Percentiles rank a stretch among this genome's conserved stretches.
Evolutionary conservation across 2,888 invertebrate species (phyloP).

Genomic region (Hemistola chrysoprasaria): DNA sequence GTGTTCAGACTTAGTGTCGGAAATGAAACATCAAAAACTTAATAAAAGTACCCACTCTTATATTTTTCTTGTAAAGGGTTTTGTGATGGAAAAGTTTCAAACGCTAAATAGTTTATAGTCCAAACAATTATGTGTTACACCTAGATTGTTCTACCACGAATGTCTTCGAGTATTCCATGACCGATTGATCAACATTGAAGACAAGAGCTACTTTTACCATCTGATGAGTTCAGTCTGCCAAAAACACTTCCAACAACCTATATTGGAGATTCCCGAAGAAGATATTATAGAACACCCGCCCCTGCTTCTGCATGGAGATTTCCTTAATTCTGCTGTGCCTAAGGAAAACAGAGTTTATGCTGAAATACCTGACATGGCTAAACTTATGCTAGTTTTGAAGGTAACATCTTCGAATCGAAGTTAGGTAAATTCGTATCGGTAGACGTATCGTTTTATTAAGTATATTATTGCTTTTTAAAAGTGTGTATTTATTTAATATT

Average conservation of each 20-base stretch:
- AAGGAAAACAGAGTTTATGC: conserved; percentile 90
- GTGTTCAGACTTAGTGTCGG: no score
- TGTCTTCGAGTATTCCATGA: conserved; percentile 96
- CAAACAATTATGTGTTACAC: no score
- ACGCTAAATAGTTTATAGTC: no score
- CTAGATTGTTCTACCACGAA: conserved; percentile 95
- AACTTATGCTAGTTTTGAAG: conserved; percentile 86
- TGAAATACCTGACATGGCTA: conserved; percentile 88
- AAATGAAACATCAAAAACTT: no score
- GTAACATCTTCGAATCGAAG: no score
- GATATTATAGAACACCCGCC: conserved; percentile 84
- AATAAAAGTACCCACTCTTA: no score
- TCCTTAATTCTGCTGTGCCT: conserved; percentile 88
- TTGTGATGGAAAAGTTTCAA: no score
- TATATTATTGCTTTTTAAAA: no score
- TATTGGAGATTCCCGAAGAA: conserved; percentile 83
- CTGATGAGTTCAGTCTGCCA: conserved; percentile 86
- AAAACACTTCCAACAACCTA: conserved; percentile 83
- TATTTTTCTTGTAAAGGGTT: no score
- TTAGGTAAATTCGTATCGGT: no score
- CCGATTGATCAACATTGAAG: conserved; percentile 90
- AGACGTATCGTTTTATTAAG: no score
- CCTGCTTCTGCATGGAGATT: conserved; percentile 92
- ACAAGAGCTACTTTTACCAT: conserved; percentile 90
- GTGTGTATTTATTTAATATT: no score